phyloP scores from a whole-genome alignment of 2,888 invertebrate genomes.

The Chironomus riparius region DNA sequence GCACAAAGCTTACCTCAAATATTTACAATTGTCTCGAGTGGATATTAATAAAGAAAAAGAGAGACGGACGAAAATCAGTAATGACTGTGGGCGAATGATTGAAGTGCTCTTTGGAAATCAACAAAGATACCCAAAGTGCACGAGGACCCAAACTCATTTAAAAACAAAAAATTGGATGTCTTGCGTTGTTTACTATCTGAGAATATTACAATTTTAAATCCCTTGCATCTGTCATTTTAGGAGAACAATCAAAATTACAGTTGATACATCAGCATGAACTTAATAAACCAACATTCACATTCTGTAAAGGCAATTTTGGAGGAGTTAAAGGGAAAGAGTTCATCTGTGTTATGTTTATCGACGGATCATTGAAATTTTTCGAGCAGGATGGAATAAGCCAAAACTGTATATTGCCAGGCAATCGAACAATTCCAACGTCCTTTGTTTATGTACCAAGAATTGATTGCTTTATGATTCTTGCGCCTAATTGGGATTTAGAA shows the following conservation, averaged over 20 bases:
- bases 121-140: no score
- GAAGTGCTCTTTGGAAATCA: no score
- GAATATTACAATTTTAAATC: not conserved
- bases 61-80: no score
- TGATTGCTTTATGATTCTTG: constrained; percentile 77
- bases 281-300: constrained; percentile 63
- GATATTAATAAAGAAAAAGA: no score
- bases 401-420: constrained; percentile 65
- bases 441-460: constrained; percentile 69
- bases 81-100: no score
- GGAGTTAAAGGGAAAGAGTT: constrained; percentile 75
- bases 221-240: constrained; percentile 39
- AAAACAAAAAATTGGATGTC: not conserved
- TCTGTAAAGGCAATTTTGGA: constrained; percentile 80
- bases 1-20: not conserved
- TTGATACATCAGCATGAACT: constrained; percentile 73
- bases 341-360: constrained; percentile 82
- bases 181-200: not conserved
- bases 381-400: constrained; percentile 89
- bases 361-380: constrained; percentile 80
- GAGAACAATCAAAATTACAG: constrained; percentile 59
- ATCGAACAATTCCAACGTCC: constrained; percentile 57
- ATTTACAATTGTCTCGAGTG: not conserved
- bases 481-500: constrained; percentile 73
- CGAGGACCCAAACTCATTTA: no score